These are phyloP conservation scores for Papilio polyxenes DNA, from an alignment of 1,140 invertebrate species.

Conservation along the genomic window DNA sequence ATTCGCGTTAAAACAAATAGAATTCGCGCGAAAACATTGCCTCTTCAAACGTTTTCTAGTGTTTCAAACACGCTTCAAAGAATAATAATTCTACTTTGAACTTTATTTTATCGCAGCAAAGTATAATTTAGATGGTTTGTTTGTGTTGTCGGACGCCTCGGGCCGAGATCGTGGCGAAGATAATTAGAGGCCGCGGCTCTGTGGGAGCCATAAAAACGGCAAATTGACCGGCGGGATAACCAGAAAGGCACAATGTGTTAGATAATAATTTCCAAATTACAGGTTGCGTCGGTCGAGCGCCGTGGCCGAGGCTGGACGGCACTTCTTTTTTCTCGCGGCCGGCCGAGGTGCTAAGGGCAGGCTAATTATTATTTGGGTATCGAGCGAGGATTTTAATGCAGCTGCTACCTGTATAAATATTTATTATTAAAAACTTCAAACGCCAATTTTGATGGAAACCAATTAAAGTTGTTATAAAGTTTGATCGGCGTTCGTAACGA, in stretches of 20 bases:
- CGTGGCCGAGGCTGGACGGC: conserved; percentile 70
- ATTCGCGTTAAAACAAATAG: conserved; percentile 76
- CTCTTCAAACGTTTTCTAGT: conserved; percentile 75
- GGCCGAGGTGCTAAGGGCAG: conserved; percentile 79
- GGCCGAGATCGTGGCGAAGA: conserved; percentile 75
- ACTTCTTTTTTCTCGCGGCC: conserved; percentile 71
- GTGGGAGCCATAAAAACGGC: conserved; percentile 80
- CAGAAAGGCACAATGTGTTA: conserved; percentile 81
- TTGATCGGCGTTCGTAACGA: conserved; percentile 53
- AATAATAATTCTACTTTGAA: conserved; percentile 44
- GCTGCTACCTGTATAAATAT: conserved; percentile 81
- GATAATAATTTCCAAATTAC: conserved; percentile 81
- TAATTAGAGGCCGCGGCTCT: conserved; percentile 79
- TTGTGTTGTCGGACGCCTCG: conserved; percentile 56
- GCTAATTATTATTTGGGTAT: conserved; percentile 80
- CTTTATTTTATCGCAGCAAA: conserved; percentile 48
- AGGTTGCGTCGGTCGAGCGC: conserved; percentile 70
- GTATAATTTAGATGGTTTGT: conserved; percentile 43
- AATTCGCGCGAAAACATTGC: conserved; percentile 70
- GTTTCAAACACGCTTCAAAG: conserved; percentile 58
- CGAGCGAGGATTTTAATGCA: conserved; percentile 76
- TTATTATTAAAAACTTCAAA: conserved; percentile 77
- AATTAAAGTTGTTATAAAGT: conserved; percentile 70
- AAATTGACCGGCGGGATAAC: conserved; percentile 80
- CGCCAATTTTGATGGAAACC: conserved; percentile 74